These are phyloP conservation scores for Eremophila alpestris DNA, from an alignment of 2,797 vertebrate genomes.

Conservation along the genomic window DNA sequence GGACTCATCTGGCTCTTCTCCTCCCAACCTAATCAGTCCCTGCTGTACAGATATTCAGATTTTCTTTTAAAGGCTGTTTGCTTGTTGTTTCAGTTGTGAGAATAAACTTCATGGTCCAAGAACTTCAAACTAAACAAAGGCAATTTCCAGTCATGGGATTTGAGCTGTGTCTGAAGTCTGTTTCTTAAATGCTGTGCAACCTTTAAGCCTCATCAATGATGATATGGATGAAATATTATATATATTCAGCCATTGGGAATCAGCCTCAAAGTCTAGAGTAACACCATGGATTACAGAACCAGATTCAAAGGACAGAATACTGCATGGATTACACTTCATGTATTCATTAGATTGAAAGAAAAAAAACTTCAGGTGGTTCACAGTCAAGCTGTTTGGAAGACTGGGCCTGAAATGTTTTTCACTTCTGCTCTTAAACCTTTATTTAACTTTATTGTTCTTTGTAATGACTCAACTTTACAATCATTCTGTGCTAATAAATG, in stretches of 20 bases:
- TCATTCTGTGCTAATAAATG: background rate
- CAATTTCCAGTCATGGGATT: background rate
- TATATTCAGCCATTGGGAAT: background rate
- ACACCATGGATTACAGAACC: background rate
- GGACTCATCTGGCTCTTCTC: background rate
- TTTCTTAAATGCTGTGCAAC: background rate
- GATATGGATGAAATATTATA: background rate
- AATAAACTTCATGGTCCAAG: background rate
- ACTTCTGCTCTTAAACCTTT: background rate
- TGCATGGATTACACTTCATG: background rate
- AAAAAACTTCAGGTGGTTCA: background rate
- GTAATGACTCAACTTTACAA: background rate
- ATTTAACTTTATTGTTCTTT: background rate
- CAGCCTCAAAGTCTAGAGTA: background rate
- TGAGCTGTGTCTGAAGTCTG: background rate
- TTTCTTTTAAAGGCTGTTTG: background rate
- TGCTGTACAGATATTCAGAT: background rate
- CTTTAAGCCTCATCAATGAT: background rate
- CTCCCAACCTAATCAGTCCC: background rate
- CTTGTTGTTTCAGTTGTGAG: background rate
- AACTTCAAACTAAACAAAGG: background rate
- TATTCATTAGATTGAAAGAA: background rate
- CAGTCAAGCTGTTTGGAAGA: background rate
- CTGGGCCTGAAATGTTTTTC: background rate
- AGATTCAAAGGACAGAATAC: background rate